Evolutionary conservation across 2,113 vertebrate species (phyloP).

Genomic region (Phrynosoma blainvillii): DNA sequence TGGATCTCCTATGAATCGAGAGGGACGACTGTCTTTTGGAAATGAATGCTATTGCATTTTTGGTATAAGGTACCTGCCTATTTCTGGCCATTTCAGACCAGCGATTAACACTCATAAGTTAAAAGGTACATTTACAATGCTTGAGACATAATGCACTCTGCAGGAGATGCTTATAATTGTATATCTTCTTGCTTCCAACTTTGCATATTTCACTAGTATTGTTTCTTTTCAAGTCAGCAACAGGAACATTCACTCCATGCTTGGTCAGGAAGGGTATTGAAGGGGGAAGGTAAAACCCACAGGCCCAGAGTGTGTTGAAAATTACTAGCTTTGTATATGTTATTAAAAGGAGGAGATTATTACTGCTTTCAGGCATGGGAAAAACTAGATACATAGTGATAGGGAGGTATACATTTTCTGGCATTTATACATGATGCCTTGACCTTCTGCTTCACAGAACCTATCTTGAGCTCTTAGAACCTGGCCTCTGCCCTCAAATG

Average conservation of each 20-base stretch:
- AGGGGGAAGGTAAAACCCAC: neutral
- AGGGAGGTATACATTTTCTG: neutral
- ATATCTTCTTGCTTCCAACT: neutral
- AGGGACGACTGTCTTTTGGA: neutral
- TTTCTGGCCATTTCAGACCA: slow-evolving; percentile 9
- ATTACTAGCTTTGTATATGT: slow-evolving; percentile 25
- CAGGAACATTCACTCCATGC: neutral
- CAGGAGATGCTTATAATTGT: slow-evolving; percentile 40
- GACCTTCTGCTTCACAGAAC: neutral
- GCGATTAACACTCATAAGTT: slow-evolving; percentile 24
- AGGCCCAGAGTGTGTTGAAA: neutral
- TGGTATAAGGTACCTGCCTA: neutral
- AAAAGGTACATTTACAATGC: slow-evolving; percentile 21
- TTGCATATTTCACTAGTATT: slow-evolving; percentile 4
- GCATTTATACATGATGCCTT: slow-evolving; percentile 1
- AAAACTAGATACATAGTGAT: slow-evolving; percentile 17
- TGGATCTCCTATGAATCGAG: too few species aligned
- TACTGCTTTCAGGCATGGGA: slow-evolving; percentile 18
- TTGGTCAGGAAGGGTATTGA: slow-evolving; percentile 2
- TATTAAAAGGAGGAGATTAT: slow-evolving; percentile 24
- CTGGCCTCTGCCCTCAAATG: neutral
- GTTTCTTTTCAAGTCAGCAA: slow-evolving; percentile 28
- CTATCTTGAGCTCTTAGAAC: neutral
- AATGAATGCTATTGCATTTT: neutral
- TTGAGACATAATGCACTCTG: slow-evolving; percentile 33